Evolutionary conservation across 2,888 invertebrate species (phyloP).

Genomic region (Andrena flavipes): DNA sequence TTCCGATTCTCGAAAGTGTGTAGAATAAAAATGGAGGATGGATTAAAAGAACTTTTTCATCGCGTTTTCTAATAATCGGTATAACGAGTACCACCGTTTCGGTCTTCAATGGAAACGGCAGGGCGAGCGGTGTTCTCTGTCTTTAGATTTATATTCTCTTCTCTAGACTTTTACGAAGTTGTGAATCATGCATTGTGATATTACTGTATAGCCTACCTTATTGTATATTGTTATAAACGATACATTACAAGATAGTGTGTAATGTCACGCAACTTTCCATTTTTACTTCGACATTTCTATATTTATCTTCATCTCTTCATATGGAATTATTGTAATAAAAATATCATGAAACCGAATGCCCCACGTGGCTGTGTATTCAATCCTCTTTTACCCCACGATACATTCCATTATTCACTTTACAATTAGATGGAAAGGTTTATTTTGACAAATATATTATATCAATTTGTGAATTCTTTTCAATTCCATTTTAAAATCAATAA

Average conservation of each 20-base stretch:
- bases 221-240: conserved; percentile 80
- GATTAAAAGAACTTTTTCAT: conserved; percentile 55
- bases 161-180: conserved; percentile 81
- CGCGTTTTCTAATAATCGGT: conserved; percentile 65
- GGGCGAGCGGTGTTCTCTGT: conserved; percentile 42
- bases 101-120: conserved; percentile 49
- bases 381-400: no score
- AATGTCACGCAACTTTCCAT: conserved; percentile 82
- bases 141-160: conserved; percentile 73
- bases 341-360: conserved; percentile 76
- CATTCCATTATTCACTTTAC: no score
- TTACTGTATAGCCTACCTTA: conserved; percentile 83
- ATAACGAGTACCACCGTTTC: conserved; percentile 51
- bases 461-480: no score
- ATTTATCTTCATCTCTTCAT: conserved; percentile 85
- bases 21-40: conserved; percentile 11
- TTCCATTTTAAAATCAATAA: no score
- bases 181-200: conserved; percentile 85
- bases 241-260: conserved; percentile 71
- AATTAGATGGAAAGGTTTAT: no score
- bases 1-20: conserved; percentile 57
- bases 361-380: background rate
- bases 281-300: conserved; percentile 84
- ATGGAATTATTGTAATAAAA: conserved; percentile 84
- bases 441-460: no score